These are phyloP conservation scores for Platorchestia sp. DNA, from an alignment of 1,140 invertebrate species.

Conservation along the genomic window DNA sequence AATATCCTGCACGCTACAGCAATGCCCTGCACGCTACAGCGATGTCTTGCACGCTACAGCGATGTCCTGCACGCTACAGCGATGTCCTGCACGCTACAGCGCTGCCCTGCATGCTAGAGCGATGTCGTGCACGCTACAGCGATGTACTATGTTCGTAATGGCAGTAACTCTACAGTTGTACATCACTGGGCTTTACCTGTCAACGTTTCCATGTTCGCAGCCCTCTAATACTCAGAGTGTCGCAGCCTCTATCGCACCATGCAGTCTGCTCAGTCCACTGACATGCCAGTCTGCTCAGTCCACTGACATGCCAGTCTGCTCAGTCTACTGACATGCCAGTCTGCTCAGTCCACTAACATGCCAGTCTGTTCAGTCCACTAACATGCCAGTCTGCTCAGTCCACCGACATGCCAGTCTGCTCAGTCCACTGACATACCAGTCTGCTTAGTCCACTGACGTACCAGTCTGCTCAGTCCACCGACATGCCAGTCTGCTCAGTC, in stretches of 20 bases:
- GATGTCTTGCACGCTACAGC: no score
- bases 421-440: not conserved
- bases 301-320: not conserved
- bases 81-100: not conserved
- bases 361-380: not conserved
- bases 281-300: not conserved
- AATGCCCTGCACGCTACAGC: no score
- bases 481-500: not conserved
- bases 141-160: not conserved
- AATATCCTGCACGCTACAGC: no score
- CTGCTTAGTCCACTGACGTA: not conserved
- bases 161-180: no score
- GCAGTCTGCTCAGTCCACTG: not conserved
- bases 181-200: not conserved
- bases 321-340: not conserved
- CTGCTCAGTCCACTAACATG: not conserved
- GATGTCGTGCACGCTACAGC: not conserved
- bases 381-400: not conserved
- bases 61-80: not conserved
- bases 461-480: not conserved
- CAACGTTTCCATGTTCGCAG: no score
- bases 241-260: no score
- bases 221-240: not conserved
- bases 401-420: not conserved
- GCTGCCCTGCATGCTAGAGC: not conserved